Evolutionary conservation across 2,888 invertebrate species (phyloP).

Genomic region (Arenicola marina): DNA sequence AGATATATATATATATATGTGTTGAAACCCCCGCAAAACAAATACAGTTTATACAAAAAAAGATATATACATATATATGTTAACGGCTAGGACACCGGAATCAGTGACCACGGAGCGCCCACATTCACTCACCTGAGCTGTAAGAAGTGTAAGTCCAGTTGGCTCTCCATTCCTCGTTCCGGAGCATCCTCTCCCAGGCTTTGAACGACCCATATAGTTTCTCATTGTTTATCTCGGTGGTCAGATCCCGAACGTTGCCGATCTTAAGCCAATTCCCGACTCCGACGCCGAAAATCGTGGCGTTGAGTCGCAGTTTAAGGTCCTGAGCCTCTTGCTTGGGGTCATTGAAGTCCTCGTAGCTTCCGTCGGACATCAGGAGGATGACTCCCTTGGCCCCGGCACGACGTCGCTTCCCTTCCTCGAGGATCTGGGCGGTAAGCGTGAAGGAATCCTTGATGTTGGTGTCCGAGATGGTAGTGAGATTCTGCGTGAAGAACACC

Average conservation of each 20-base stretch:
- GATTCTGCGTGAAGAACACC: background rate
- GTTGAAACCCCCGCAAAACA: too few relatives aligned
- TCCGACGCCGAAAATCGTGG: slow-evolving; percentile 1
- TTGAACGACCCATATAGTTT: background rate
- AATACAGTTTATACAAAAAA: too few relatives aligned
- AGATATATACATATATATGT: too few relatives aligned
- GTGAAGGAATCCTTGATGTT: background rate
- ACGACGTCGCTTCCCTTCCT: background rate
- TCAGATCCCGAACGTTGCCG: background rate
- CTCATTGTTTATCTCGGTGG: background rate
- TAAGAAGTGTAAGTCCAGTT: background rate
- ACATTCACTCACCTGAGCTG: background rate
- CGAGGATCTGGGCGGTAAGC: background rate
- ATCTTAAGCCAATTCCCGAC: background rate
- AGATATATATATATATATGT: too few relatives aligned
- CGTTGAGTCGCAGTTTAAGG: background rate
- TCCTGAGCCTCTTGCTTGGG: background rate
- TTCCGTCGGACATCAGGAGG: slow-evolving; percentile 1
- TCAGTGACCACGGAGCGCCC: too few relatives aligned
- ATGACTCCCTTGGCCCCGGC: background rate
- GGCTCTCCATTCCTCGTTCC: background rate
- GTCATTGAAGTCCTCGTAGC: background rate
- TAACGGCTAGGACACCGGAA: too few relatives aligned
- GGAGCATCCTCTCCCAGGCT: background rate
- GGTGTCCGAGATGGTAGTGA: too few relatives aligned